Base-by-base conservation (phyloP, 30 jellyfish, hydroid and myxozoan genomes). In the Hydra vulgaris region DNA sequence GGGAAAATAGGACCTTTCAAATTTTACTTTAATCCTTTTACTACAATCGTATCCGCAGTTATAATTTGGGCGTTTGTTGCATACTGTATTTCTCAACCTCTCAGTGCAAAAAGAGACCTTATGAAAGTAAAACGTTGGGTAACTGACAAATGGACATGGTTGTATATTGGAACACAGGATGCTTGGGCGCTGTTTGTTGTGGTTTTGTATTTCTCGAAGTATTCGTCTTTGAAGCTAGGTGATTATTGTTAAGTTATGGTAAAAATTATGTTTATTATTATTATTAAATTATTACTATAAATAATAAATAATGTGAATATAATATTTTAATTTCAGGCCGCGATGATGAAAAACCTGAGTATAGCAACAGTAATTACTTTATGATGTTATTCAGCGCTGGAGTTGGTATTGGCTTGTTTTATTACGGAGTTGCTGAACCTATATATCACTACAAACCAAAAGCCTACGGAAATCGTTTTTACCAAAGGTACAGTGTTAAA, bases 381-480 rank as follows among this genome's bases (percentile, higher is more conserved):
- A 86, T 88, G 66, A 91, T 91, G 98, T 25, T 86, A 83, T 91
- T 91, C 66, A 87, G 96, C 17, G 95, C 94, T 52, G 98, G 98
- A 0, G 83, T 91, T 27, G 98, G 94, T 55, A 86, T 91, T 70
- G 98, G 98, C 8, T 74, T 91, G 53, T 86, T 91, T 71, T 90
- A 85, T 81, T 90, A 85, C 81, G 97, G 97, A n/a, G 97, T 90
- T 25, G 94, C 97, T 12, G 97, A 90, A 76, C 95, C 97, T 0
- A 82, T 90, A 66, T 85, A 19, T 70, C 97, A 90, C 66, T 90
- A 90, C 67, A 74, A 55, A 7, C 93, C 95, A 4, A 94, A 85
- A 55, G 40, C 72, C 8, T 88, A 82, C 69, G 89, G 94, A 4
- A 88, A 88, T 81, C 90, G 96, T 12, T 81, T 27, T 74, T 83